Conservation (phyloP, 1,140 invertebrate genomes). For the Mesaphorura yosii region DNA sequence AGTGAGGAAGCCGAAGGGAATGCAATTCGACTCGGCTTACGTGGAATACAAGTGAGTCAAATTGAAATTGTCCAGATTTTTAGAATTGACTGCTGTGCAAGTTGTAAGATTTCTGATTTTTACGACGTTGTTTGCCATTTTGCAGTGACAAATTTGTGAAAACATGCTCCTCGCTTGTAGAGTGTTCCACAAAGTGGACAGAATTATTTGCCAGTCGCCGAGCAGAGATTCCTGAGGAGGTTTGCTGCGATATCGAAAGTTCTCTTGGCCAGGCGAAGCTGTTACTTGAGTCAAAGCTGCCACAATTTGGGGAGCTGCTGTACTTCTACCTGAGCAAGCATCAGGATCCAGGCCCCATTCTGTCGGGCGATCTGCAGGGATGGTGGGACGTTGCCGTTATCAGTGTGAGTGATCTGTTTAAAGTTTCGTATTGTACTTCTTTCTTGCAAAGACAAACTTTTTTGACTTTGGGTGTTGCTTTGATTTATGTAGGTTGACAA, state of each 20-base stretch:
- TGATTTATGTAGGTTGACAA: conserved; percentile 15
- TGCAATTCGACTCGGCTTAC: conserved; percentile 3
- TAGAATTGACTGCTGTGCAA: not conserved
- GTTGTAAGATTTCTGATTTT: no score
- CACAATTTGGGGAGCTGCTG: conserved; percentile 26
- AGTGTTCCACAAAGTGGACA: conserved; percentile 1
- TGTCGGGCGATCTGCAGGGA: conserved; percentile 25
- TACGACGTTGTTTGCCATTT: no score
- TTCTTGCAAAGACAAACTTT: not conserved
- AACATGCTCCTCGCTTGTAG: not conserved
- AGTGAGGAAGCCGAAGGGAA: conserved; percentile 5
- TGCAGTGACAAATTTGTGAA: conserved; percentile 4
- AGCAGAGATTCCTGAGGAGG: conserved; percentile 17
- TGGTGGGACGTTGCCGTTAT: conserved; percentile 30
- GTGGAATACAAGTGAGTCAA: conserved; percentile 12
- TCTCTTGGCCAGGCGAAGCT: conserved; percentile 16
- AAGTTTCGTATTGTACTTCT: not conserved
- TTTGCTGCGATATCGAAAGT: conserved; percentile 15
- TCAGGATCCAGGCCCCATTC: conserved; percentile 11
- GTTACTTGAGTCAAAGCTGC: conserved; percentile 21
- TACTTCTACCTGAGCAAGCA: conserved; percentile 21
- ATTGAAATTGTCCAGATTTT: not conserved
- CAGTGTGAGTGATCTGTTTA: conserved; percentile 10
- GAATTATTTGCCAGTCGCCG: not conserved
- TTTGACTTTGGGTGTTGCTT: conserved; percentile 2